A percentile compares a stretch with the other conserved stretches of the same genome.
Conservation (phyloP, 1,140 invertebrate species). For the Parapsyche elsis region DNA sequence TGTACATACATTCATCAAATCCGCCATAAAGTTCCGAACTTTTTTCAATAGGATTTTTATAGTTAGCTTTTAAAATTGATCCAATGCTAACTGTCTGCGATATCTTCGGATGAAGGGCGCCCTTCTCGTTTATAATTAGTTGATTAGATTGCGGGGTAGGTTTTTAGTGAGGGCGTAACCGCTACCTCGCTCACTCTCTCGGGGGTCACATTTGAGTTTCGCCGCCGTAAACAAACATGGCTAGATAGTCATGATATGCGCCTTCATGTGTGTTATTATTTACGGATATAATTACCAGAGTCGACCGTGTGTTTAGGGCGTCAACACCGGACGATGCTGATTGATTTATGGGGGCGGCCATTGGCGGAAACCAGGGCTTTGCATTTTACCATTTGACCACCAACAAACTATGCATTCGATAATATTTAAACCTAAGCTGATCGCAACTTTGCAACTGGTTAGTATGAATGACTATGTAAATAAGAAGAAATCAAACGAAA, state of each 20-base stretch:
- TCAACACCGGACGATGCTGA: conserved; percentile 49
- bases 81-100: too few relatives aligned
- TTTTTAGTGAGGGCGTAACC: conserved; percentile 42
- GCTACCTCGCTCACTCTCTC: conserved; percentile 31
- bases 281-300: conserved; percentile 55
- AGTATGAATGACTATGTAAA: too few relatives aligned
- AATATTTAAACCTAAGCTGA: not conserved
- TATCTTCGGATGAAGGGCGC: too few relatives aligned
- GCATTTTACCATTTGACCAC: not conserved
- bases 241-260: not conserved
- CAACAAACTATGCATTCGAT: not conserved
- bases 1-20: too few relatives aligned
- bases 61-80: not conserved
- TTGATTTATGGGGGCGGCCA: conserved; percentile 51
- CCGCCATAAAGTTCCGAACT: too few relatives aligned
- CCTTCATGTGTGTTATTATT: conserved; percentile 54
- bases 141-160: not conserved
- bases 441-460: not conserved
- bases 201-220: conserved; percentile 28
- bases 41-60: too few relatives aligned
- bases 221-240: conserved; percentile 51
- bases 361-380: conserved; percentile 17
- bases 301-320: conserved; percentile 52
- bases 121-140: too few relatives aligned
- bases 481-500: too few relatives aligned